These are phyloP conservation scores for Odontophorus gujanensis DNA, from an alignment of 2,113 vertebrate genomes.

Conservation along the genomic window DNA sequence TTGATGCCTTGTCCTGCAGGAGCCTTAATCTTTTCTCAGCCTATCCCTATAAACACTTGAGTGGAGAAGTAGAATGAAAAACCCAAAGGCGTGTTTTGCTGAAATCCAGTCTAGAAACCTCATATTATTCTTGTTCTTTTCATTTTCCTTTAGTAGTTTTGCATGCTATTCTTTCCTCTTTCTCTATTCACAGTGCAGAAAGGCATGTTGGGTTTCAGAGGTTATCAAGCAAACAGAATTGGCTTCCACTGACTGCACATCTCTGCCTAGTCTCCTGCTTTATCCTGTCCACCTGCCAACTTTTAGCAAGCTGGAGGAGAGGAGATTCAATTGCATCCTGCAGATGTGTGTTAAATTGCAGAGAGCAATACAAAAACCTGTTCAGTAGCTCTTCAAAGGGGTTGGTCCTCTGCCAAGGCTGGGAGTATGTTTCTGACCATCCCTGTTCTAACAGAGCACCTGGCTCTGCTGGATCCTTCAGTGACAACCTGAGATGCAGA, in stretches of 20 bases:
- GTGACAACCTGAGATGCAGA: background rate
- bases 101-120: background rate
- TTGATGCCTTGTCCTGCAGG: background rate
- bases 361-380: background rate
- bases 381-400: background rate
- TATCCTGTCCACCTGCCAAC: background rate
- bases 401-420: background rate
- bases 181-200: background rate
- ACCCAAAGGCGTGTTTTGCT: background rate
- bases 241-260: background rate
- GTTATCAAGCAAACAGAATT: background rate
- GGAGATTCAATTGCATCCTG: background rate
- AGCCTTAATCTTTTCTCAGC: background rate
- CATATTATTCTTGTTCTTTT: background rate
- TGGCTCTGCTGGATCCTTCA: background rate
- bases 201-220: background rate
- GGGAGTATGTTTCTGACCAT: background rate
- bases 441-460: background rate
- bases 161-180: background rate
- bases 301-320: background rate
- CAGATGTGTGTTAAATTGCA: background rate
- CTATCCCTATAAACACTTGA: background rate
- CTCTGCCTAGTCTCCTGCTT: background rate
- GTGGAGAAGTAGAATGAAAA: slow-evolving; percentile 3
- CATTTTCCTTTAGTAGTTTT: background rate